phyloP scores from a whole-genome alignment of 2,888 invertebrate genomes.

The Hypomecis punctinalis region DNA sequence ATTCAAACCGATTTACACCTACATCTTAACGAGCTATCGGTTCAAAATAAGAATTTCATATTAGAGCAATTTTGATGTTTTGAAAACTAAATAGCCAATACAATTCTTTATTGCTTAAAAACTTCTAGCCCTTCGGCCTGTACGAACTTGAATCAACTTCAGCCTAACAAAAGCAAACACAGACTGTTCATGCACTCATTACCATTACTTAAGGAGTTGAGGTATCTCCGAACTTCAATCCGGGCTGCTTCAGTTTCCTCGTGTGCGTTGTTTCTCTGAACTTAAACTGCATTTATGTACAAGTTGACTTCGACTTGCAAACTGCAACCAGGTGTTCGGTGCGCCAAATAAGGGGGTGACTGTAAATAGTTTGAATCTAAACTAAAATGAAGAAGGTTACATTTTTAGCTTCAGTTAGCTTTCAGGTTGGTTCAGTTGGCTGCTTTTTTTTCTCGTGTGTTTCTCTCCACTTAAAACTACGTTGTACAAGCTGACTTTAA shows the following conservation, averaged over 20 bases:
- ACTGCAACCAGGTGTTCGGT: neutral
- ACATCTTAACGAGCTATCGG: no score
- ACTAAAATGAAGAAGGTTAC: no score
- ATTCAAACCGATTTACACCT: no score
- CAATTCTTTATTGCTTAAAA: no score
- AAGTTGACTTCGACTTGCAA: slow-evolving; percentile 5
- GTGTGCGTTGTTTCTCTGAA: slow-evolving; percentile 9
- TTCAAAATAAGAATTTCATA: no score
- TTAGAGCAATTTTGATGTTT: no score
- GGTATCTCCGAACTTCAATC: slow-evolving; percentile 12
- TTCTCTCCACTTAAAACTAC: slow-evolving; percentile 14
- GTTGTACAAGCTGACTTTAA: slow-evolving; percentile 6
- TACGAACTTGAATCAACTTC: no score
- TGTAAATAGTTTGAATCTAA: no score
- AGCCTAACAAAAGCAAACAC: neutral
- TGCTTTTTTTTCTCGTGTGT: slow-evolving; percentile 3
- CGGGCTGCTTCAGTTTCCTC: slow-evolving; percentile 5
- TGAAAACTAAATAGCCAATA: no score
- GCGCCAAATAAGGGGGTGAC: neutral
- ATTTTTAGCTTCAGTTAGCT: no score
- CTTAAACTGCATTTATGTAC: slow-evolving; percentile 18
- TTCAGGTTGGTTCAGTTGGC: no score
- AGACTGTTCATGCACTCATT: neutral
- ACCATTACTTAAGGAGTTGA: neutral
- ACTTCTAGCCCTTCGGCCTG: no score